Base-by-base conservation (phyloP, 2,797 vertebrate species). In the Diplodus sargus region DNA sequence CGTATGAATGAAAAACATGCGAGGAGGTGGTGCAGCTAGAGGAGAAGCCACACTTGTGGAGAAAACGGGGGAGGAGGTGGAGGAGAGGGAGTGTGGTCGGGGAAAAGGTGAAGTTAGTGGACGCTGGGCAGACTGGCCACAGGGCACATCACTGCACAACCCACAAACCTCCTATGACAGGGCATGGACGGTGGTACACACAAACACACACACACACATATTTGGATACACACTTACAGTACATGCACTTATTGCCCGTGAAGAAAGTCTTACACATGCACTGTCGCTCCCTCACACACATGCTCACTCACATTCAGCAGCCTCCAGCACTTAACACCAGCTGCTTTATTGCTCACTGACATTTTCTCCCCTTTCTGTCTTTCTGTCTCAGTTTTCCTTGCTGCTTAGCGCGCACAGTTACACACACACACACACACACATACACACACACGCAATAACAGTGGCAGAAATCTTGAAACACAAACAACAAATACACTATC, bases 341-440 rank as follows among this genome's bases (percentile, higher is more conserved):
- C 93, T 91, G 93, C 91, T 87, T 94, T 71, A 82, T 82, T 94
- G 95, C 76, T 89, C 91, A 70, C 87, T 96, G 96, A 95, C 93
- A 92, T 95, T 96, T 94, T 90, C 89, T 90, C 90, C 84, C 86
- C 89, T 90, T 81, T 90, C 83, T 51, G 48, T 89, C 85, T 89
- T 57, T 81, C 84, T 73, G 75, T 90, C 85, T 90, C 11, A 9
- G 76, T 87, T 88, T 93, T 89, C 78, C 78, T 81, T 34, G 3
- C 70, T 87, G 82, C 75, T 75, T 78, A 76, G 67, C 30, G 39
- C 39, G 0, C 39, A 39, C 39, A 39, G 39, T 39, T 39, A 30
- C 68, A 73, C 58, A 18, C 52, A 48, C 70, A 23, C 28, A 62
- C 20, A 18, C 57, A 45, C 66, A 60, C 49, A 43, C 39, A 53